Conservation (phyloP, 2,888 invertebrate genomes). For the Pseudanteris insignis region DNA sequence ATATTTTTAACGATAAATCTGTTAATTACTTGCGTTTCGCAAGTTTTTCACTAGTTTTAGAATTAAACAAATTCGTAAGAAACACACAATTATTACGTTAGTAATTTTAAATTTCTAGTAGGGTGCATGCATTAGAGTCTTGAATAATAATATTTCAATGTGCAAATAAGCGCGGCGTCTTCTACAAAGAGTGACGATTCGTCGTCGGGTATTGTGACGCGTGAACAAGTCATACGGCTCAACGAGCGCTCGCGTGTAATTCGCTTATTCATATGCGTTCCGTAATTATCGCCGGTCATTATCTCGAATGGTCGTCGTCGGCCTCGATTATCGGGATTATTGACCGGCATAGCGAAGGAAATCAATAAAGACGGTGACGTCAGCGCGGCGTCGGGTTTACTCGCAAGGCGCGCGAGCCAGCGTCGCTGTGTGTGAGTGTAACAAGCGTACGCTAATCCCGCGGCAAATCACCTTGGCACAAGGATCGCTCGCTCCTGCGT, state of each 20-base stretch:
- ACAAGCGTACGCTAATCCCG: slow-evolving; percentile 1
- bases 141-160: too few species aligned
- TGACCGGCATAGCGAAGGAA: slow-evolving; percentile 44
- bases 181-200: not conserved
- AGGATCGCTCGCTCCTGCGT: slow-evolving; percentile 14
- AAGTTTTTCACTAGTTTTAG: too few species aligned
- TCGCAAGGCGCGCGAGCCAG: not conserved
- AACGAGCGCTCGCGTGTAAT: slow-evolving; percentile 20
- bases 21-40: too few species aligned
- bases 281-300: slow-evolving; percentile 45
- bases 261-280: slow-evolving; percentile 40
- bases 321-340: slow-evolving; percentile 46
- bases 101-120: too few species aligned
- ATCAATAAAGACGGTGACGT: slow-evolving; percentile 42
- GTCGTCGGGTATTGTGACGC: too few species aligned
- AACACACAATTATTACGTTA: too few species aligned
- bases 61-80: too few species aligned
- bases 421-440: slow-evolving; percentile 8
- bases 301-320: slow-evolving; percentile 45
- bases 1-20: too few species aligned
- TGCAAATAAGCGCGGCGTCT: too few species aligned
- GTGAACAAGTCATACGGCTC: slow-evolving; percentile 6
- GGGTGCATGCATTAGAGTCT: too few species aligned
- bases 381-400: slow-evolving; percentile 7
- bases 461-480: slow-evolving; percentile 31